Evolutionary conservation across 2,113 vertebrate genomes (phyloP).

Genomic region (Sterna hirundo): DNA sequence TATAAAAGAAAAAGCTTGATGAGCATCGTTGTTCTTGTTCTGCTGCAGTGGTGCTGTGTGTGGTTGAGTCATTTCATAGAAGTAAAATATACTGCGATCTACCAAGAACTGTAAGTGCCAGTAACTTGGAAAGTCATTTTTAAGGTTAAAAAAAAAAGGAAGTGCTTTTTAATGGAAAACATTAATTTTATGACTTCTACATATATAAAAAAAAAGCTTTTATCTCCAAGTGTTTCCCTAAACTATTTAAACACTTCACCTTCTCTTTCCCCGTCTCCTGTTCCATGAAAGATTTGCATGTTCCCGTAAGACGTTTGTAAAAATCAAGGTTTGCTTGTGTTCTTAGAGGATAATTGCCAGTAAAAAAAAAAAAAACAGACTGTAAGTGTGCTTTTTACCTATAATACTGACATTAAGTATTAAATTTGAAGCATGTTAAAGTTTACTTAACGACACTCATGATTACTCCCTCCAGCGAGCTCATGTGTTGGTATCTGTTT

Average conservation of each 20-base stretch:
- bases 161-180: slow-evolving; percentile 3
- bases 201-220: background rate
- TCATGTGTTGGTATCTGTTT: background rate
- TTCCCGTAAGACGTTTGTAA: slow-evolving; percentile 32
- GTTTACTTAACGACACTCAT: background rate
- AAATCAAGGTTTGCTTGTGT: slow-evolving; percentile 47
- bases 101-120: background rate
- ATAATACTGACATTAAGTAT: slow-evolving; percentile 2
- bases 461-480: background rate
- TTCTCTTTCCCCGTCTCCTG: background rate
- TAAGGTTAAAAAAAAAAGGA: background rate
- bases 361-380: background rate
- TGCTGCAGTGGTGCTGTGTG: slow-evolving; percentile 29
- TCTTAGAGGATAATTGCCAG: slow-evolving; percentile 42
- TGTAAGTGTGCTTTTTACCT: slow-evolving; percentile 47
- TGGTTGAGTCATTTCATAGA: slow-evolving; percentile 41
- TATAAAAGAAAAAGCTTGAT: background rate
- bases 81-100: background rate
- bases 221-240: background rate
- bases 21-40: slow-evolving; percentile 21
- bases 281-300: slow-evolving; percentile 48
- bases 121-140: background rate
- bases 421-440: slow-evolving; percentile 52
- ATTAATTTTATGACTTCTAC: slow-evolving; percentile 4
- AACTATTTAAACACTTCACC: background rate